Conservation (phyloP, 1,140 invertebrate species). For the Calephelis nemesis region DNA sequence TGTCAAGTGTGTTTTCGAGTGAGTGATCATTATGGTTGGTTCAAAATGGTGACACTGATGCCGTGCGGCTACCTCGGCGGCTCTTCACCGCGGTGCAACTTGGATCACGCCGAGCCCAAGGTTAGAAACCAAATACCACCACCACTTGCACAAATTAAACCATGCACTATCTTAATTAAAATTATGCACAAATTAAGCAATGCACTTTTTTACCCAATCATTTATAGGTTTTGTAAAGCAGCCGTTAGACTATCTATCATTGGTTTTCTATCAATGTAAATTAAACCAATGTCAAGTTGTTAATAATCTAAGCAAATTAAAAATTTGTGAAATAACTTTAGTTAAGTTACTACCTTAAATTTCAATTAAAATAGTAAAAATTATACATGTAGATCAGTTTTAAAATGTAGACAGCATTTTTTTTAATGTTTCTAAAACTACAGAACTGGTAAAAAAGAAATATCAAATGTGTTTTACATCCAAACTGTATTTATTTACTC, state of each 20-base stretch:
- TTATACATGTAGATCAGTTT: too few species aligned
- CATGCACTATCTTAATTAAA: background rate
- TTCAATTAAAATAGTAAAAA: too few species aligned
- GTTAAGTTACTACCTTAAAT: background rate
- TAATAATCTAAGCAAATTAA: background rate
- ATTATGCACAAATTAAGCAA: background rate
- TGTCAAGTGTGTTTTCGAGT: conserved; percentile 59
- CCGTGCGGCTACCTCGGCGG: conserved; percentile 74
- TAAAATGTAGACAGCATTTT: too few species aligned
- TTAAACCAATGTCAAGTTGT: background rate
- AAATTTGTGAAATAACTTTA: background rate
- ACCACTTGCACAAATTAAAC: background rate
- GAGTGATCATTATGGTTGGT: conserved; percentile 54
- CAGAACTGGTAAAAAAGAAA: too few species aligned
- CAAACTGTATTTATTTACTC: too few species aligned
- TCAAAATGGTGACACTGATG: conserved; percentile 74
- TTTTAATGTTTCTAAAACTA: too few species aligned
- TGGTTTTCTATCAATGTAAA: too few species aligned
- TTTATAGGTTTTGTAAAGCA: background rate
- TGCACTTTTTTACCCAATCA: background rate
- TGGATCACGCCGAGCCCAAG: conserved; percentile 73
- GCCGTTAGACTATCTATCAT: background rate
- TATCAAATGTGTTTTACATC: too few species aligned
- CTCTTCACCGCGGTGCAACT: conserved; percentile 66
- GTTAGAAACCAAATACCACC: conserved; percentile 41